Conservation (phyloP, 2,888 invertebrate genomes). For the Aphelenchoides bicaudatus region DNA sequence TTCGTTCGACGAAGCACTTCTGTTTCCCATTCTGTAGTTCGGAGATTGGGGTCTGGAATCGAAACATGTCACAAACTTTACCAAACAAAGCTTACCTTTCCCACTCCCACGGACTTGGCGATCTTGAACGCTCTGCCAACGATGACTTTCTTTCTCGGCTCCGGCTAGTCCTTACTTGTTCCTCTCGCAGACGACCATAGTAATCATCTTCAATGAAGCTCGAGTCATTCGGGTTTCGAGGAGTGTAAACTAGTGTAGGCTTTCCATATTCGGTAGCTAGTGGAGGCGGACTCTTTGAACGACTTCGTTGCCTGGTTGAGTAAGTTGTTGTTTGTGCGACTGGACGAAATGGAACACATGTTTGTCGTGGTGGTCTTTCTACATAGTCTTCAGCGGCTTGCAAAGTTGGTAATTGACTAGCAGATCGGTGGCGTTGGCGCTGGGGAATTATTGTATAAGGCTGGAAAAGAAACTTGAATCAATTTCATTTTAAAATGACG, state of each 20-base stretch:
- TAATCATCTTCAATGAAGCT: not conserved
- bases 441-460: too few relatives aligned
- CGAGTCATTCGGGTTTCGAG: not conserved
- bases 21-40: conserved; percentile 13
- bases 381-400: too few relatives aligned
- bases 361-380: too few relatives aligned
- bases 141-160: not conserved
- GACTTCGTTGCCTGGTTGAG: not conserved
- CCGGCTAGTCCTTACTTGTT: too few relatives aligned
- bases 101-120: conserved; percentile 11
- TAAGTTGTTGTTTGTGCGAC: too few relatives aligned
- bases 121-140: not conserved
- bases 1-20: conserved; percentile 18
- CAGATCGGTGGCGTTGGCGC: too few relatives aligned
- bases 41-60: not conserved
- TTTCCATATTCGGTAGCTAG: not conserved
- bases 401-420: too few relatives aligned
- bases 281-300: not conserved
- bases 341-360: too few relatives aligned
- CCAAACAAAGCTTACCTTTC: not conserved
- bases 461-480: too few relatives aligned
- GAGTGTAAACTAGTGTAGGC: conserved; percentile 1
- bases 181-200: conserved; percentile 3
- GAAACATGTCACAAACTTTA: not conserved
- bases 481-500: too few relatives aligned